Base-by-base conservation (phyloP, 2,113 vertebrate species). In the Amia ocellicauda region DNA sequence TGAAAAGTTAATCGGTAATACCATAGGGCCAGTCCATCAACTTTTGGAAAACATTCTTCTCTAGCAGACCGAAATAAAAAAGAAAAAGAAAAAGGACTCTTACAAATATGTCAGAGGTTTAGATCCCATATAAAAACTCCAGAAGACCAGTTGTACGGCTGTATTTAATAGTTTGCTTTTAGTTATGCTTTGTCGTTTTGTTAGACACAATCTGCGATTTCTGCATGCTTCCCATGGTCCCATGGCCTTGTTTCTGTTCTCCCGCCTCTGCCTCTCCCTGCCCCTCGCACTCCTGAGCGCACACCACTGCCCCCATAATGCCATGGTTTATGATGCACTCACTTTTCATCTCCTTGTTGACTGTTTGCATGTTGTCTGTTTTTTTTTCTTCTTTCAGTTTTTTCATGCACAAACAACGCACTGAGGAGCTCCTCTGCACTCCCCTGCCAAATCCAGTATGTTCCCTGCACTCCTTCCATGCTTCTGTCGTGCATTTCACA, bases 341-440 rank as follows among this genome's bases (percentile, higher is more conserved):
- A 20, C 51, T 78, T 86, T 74, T 81, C 77, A 81, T 81, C 69
- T 83, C 75, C 78, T 69, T 85, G 81, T 82, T 86, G 82, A 86
- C 78, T 78, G 74, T 86, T 80, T 78, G 79, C 80, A 87, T 85
- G 83, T 85, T 85, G 82, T 88, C 74, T 83, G 75, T 81, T 81
- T 69, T 85, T 82, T 66, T 87, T 57, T 71, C 52, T 75, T 27
- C 69, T 77, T 88, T 88, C 85, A 89, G 83, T 89, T 86, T 79
- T 85, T 86, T 88, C 82, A 85, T 86, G 80, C 83, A 84, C 83
- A 85, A 65, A 72, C 77, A 73, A 70, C 62, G 65, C 78, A 78
- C 73, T 81, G 85, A 85, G 78, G 85, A 90, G 81, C 76, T 74
- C 73, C 81, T 79, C 80, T 86, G 78, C 83, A 85, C 76, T 78